Evolutionary conservation across 2,113 vertebrate genomes (phyloP), one percentile per base, ranked within the genome.

Genomic region (Ctenomys sociabilis): DNA sequence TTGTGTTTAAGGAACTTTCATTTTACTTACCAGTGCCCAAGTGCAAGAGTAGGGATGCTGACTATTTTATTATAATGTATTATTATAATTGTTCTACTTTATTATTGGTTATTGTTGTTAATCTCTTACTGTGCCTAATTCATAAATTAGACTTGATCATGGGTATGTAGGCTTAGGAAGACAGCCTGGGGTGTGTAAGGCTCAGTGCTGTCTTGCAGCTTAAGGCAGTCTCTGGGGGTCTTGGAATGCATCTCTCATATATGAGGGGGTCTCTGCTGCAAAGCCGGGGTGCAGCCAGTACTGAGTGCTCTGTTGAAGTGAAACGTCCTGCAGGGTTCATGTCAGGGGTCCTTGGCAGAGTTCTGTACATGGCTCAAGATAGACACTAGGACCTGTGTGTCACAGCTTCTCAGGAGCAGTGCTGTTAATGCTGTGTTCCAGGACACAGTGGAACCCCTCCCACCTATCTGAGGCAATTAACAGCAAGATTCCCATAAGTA

Each of bases 331-430:
- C 17, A 28, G 57, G 59, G 52, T 37, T 73, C 30, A 0, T 6
- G 26, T 8, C 66, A 43, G 30, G 30, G n/a, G 61, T 82, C 10
- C 45, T 37, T 81, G 40, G 9, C 32, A 19, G 13, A 72, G 21
- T 72, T 17, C 40, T 52, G n/a, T 64, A 9, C 30, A 2, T 73
- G 61, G 13, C 70, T 78, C 26, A 30, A 26, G 66, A 21, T 64
- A 21, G 17, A 72, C 63, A 40, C 2, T 12, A 32, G 0, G 26
- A 7, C 0, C 0, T 7, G 59, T 14, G 24, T 0, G 0, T 35
- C 30, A 5, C 4, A 21, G 63, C 32, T 78, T 68, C 57, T 85
- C 11, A 13, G 49, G 35, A 10, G 22, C 64, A 14, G 0, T 4
- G 9, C n/a, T 7, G n/a, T 54, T 40, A 11, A 37, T 26, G 52